Percentiles rank a stretch among this genome's conserved stretches.
Conservation (phyloP, 2,113 vertebrate species). For the Numida meleagris region DNA sequence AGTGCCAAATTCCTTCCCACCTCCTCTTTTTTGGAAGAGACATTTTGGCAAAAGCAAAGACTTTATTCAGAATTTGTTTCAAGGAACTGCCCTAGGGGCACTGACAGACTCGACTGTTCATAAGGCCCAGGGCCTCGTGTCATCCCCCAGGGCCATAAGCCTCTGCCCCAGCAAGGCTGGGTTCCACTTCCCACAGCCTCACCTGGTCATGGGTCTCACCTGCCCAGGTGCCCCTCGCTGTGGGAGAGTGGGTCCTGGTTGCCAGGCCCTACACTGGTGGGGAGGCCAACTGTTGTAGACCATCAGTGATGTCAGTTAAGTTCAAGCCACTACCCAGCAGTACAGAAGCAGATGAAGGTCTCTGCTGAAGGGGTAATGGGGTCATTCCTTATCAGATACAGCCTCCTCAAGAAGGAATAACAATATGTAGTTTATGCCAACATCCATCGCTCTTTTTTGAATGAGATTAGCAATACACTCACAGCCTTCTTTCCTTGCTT, state of each 20-base stretch:
- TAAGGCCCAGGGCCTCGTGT: too few species aligned
- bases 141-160: not conserved
- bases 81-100: not conserved
- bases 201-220: not conserved
- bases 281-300: not conserved
- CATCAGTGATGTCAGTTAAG: not conserved
- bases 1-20: not conserved
- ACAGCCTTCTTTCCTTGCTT: not conserved
- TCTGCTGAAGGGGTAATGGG: not conserved
- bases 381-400: constrained; percentile 7
- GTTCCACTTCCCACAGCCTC: not conserved
- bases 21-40: not conserved
- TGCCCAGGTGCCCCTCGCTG: accelerated
- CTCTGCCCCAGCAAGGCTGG: not conserved
- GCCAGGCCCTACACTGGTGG: not conserved
- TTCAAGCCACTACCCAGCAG: not conserved
- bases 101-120: not conserved
- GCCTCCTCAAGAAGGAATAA: not conserved
- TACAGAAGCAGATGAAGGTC: not conserved
- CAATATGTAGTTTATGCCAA: not conserved
- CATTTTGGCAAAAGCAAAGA: not conserved
- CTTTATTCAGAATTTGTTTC: not conserved
- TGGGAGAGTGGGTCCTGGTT: not conserved
- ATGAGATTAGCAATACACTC: not conserved
- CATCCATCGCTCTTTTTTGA: not conserved